phyloP scores from a whole-genome alignment of 1,140 invertebrate species.

The Eciton burchellii region DNA sequence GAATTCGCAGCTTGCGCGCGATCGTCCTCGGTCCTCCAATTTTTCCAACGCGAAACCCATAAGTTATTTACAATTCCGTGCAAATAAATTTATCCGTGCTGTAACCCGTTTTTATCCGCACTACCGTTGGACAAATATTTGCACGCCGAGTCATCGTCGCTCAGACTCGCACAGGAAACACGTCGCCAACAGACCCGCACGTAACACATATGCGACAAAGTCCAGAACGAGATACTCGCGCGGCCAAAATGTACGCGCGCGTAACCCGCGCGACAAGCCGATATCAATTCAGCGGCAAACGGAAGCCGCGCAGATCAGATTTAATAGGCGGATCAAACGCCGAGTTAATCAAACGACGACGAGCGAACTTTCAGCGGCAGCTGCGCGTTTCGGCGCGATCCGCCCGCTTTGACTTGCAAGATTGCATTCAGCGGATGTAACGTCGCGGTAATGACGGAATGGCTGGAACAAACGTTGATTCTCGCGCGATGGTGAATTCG shows the following conservation, averaged over 20 bases:
- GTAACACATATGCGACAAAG: not conserved
- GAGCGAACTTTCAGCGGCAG: slow-evolving; percentile 60
- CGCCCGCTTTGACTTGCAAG: slow-evolving; percentile 18
- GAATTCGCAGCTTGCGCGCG: not conserved
- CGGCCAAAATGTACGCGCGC: slow-evolving; percentile 4
- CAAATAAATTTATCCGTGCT: slow-evolving; percentile 16
- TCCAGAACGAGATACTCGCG: not conserved
- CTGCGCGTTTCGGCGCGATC: slow-evolving; percentile 7
- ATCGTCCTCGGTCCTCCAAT: not conserved
- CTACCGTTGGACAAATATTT: not conserved
- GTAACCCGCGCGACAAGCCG: slow-evolving; percentile 13
- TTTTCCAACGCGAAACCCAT: slow-evolving; percentile 1
- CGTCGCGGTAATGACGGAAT: not conserved
- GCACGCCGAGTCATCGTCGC: not conserved
- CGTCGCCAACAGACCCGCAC: not conserved
- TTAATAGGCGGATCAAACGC: slow-evolving; percentile 63
- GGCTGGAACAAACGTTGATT: too few relatives aligned
- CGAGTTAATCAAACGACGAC: slow-evolving; percentile 64
- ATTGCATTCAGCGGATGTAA: not conserved
- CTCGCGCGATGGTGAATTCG: too few relatives aligned
- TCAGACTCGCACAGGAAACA: slow-evolving; percentile 2
- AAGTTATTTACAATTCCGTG: not conserved
- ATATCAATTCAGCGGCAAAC: slow-evolving; percentile 55
- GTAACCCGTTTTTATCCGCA: too few relatives aligned
- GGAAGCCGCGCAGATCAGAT: slow-evolving; percentile 32